These are phyloP conservation scores for Tiphia femorata DNA, from an alignment of 2,888 invertebrate species.

Conservation along the genomic window DNA sequence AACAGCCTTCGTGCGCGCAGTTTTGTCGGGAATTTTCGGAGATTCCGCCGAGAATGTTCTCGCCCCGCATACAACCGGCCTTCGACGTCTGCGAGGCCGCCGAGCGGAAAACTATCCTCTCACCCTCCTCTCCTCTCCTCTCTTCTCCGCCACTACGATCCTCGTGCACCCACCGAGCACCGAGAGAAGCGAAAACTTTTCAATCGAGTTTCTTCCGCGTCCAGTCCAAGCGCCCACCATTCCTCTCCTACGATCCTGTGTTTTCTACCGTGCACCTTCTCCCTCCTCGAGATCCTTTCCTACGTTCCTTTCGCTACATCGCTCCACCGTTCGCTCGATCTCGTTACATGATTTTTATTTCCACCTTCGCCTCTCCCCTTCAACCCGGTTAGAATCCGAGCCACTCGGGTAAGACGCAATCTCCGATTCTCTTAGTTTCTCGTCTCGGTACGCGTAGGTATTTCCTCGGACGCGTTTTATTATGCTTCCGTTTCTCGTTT, in stretches of 20 bases:
- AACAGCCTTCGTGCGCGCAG: slow-evolving; percentile 1
- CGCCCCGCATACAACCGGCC: slow-evolving; percentile 26
- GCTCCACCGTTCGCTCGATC: not conserved
- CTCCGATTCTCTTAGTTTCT: slow-evolving; percentile 1
- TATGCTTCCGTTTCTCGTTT: too few species aligned
- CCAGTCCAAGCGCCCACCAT: not conserved
- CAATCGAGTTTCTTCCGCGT: slow-evolving; percentile 41
- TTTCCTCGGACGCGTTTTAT: too few species aligned
- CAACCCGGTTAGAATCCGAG: slow-evolving; percentile 4
- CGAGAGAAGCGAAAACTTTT: slow-evolving; percentile 39
- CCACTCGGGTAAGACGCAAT: not conserved
- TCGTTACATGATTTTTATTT: slow-evolving; percentile 26
- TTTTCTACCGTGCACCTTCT: not conserved
- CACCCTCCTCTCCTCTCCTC: too few species aligned
- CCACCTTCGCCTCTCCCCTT: slow-evolving; percentile 5
- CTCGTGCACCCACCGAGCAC: slow-evolving; percentile 17
- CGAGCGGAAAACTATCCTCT: slow-evolving; percentile 40
- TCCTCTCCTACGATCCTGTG: too few species aligned
- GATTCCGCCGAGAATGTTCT: slow-evolving; percentile 21
- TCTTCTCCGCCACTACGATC: slow-evolving; percentile 12
- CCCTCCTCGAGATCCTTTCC: not conserved
- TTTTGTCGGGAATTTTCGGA: slow-evolving; percentile 28
- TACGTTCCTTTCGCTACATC: not conserved
- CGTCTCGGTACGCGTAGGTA: not conserved
- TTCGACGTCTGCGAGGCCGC: slow-evolving; percentile 25